A percentile compares a stretch with the other conserved stretches of the same genome.
phyloP scores from a whole-genome alignment of 1,140 invertebrate species.

The Pseudomyrmex dendroicus region DNA sequence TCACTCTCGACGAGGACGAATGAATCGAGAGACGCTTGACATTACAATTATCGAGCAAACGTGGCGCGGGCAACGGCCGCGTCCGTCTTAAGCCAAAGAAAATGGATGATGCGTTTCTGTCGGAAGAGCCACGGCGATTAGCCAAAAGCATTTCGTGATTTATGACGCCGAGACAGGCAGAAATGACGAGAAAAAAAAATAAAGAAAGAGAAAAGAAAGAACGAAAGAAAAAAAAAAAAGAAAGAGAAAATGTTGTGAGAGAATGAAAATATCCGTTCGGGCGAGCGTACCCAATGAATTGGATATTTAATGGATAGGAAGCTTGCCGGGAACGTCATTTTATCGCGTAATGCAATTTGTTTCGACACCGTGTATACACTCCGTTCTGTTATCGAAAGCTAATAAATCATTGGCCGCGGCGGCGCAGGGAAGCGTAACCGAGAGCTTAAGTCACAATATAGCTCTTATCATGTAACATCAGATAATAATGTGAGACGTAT shows the following conservation, averaged over 20 bases:
- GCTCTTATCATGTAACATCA: slow-evolving; percentile 36
- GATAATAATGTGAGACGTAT: slow-evolving; percentile 58
- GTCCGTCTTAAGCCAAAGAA: slow-evolving; percentile 57
- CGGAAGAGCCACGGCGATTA: slow-evolving; percentile 49
- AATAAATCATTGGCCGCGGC: slow-evolving; percentile 35
- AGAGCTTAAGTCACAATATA: slow-evolving; percentile 28
- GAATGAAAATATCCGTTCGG: not conserved
- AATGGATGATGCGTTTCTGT: slow-evolving; percentile 43
- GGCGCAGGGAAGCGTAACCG: not conserved
- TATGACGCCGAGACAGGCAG: slow-evolving; percentile 22
- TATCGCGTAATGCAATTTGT: slow-evolving; percentile 39
- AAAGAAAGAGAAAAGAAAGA: not conserved
- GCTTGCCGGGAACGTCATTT: not conserved
- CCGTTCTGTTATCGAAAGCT: slow-evolving; percentile 24
- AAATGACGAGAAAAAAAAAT: not conserved
- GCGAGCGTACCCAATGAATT: not conserved
- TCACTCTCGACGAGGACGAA: slow-evolving; percentile 60
- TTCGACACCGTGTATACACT: not conserved
- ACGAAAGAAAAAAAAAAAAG: not conserved
- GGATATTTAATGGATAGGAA: slow-evolving; percentile 18
- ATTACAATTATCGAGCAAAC: slow-evolving; percentile 60
- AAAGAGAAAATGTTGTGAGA: slow-evolving; percentile 14
- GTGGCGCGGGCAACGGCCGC: slow-evolving; percentile 52
- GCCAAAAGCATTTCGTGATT: slow-evolving; percentile 55
- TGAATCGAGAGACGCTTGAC: slow-evolving; percentile 61